phyloP scores from a whole-genome alignment of 1,140 invertebrate genomes.

The Hycleus cichorii region DNA sequence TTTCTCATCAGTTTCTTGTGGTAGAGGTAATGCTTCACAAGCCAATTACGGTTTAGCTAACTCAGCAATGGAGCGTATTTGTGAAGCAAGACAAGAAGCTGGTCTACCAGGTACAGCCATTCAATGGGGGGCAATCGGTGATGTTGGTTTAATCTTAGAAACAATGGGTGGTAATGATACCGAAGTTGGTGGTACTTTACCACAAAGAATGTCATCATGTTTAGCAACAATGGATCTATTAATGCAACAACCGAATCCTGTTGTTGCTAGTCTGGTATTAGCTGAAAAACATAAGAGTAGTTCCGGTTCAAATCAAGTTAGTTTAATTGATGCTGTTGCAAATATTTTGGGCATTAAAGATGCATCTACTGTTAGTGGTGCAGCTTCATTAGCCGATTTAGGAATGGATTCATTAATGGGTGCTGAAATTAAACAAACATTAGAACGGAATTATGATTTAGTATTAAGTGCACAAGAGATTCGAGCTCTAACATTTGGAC shows the following conservation, averaged over 20 bases:
- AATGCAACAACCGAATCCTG: constrained; percentile 78
- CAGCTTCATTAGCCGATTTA: constrained; percentile 77
- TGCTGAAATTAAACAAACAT: constrained; percentile 93
- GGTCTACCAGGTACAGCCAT: constrained; percentile 82
- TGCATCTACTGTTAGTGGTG: constrained; percentile 61
- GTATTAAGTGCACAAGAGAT: constrained; percentile 86
- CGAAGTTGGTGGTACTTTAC: constrained; percentile 85
- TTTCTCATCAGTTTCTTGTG: constrained; percentile 92
- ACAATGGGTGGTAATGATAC: constrained; percentile 83
- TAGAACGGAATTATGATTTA: constrained; percentile 88
- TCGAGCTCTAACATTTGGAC: constrained; percentile 66
- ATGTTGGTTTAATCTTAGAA: constrained; percentile 87
- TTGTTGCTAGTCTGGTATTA: constrained; percentile 76
- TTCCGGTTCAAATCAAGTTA: constrained; percentile 42
- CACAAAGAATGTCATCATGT: constrained; percentile 87
- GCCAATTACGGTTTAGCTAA: constrained; percentile 94
- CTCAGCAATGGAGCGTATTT: constrained; percentile 91
- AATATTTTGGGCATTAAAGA: constrained; percentile 89
- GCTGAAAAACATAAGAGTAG: constrained; percentile 61
- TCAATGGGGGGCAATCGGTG: constrained; percentile 97
- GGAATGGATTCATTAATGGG: constrained; percentile 98
- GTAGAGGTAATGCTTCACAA: constrained; percentile 90
- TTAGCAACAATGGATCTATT: constrained; percentile 78
- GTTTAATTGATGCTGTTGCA: constrained; percentile 65
- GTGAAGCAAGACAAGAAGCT: constrained; percentile 71